Evolutionary conservation across 2,113 vertebrate genomes (phyloP), one percentile per base, ranked within the genome.

Genomic region (Callorhinus ursinus): DNA sequence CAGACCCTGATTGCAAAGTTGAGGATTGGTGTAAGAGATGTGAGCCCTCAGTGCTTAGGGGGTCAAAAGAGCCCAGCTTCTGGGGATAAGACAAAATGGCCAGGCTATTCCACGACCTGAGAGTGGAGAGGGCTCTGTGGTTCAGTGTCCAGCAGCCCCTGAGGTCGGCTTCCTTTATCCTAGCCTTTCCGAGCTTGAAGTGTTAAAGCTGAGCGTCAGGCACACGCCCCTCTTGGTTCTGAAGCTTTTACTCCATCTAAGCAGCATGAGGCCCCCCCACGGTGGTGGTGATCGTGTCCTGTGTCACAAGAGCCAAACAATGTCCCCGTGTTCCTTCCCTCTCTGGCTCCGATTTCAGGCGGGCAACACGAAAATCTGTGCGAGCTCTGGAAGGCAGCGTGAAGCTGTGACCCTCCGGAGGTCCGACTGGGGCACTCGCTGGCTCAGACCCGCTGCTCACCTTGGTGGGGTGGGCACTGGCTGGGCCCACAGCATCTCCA

Each of bases 401-500:
- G n/a, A 90, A 79, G 49, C 49, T 39, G 49, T 9, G n/a, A 19
- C n/a, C 65, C 39, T 59, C 63, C 5, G 4, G 33, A 76, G 26
- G 51, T 76, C 19, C 7, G 13, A 18, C 33, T 12, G 76, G 80
- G 42, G 2, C 3, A 49, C 28, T 19, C 0, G 0, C 24, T 22
- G 36, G 59, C 46, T 86, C 51, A 42, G 42, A 33, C 12, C 67
- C 74, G 26, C 76, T 18, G 28, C n/a, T 36, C 21, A 15, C 65
- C n/a, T 55, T 1, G 2, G 2, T 14, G 14, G 4, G 24, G 15
- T 2, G 2, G 65, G 19, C 33, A 36, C 21, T 63, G 22, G 36
- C 83, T 61, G 26, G n/a, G 39, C 21, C 33, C 0, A 6, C 26
- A 77, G 84, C 26, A 63, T 55, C 53, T 59, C 33, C 36, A 53